phyloP scores from a whole-genome alignment of 1,140 invertebrate species.

The Proales similis region DNA sequence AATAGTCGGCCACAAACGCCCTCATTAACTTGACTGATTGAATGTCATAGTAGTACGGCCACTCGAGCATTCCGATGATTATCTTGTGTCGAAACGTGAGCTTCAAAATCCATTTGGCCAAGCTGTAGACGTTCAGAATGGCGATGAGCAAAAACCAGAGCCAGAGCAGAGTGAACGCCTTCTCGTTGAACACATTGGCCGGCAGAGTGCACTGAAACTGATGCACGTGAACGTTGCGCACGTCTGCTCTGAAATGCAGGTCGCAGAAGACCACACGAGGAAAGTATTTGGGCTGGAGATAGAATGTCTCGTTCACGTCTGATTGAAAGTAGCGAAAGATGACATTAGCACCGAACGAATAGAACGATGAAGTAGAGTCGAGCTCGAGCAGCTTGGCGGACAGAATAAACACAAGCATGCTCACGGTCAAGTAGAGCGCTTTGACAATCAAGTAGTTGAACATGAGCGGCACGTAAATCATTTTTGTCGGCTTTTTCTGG shows the following conservation, averaged over 20 bases:
- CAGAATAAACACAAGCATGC: constrained; percentile 48
- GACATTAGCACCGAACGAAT: constrained; percentile 55
- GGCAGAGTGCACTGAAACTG: constrained; percentile 26
- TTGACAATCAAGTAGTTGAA: constrained; percentile 27
- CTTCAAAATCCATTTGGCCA: constrained; percentile 12
- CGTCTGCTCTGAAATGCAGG: constrained; percentile 52
- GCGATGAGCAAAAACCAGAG: constrained; percentile 17
- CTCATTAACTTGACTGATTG: constrained; percentile 1
- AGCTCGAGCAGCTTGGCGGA: constrained; percentile 55
- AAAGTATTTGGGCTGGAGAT: constrained; percentile 51
- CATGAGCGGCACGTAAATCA: constrained; percentile 6
- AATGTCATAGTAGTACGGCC: constrained; percentile 24
- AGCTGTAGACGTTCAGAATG: constrained; percentile 5
- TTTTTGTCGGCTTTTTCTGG: constrained; percentile 18
- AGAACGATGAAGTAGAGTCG: constrained; percentile 53
- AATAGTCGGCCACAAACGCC: constrained; percentile 30
- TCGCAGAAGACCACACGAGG: constrained; percentile 55
- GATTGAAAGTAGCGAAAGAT: too few relatives aligned
- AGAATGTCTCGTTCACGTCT: constrained; percentile 49
- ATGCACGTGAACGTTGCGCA: constrained; percentile 43
- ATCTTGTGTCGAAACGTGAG: constrained; percentile 14
- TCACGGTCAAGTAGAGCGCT: not conserved
- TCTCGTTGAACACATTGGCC: constrained; percentile 41
- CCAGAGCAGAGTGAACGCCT: constrained; percentile 30
- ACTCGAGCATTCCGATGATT: constrained; percentile 18